Evolutionary conservation across 2,797 vertebrate genomes (phyloP).

Genomic region (Eremophila alpestris): DNA sequence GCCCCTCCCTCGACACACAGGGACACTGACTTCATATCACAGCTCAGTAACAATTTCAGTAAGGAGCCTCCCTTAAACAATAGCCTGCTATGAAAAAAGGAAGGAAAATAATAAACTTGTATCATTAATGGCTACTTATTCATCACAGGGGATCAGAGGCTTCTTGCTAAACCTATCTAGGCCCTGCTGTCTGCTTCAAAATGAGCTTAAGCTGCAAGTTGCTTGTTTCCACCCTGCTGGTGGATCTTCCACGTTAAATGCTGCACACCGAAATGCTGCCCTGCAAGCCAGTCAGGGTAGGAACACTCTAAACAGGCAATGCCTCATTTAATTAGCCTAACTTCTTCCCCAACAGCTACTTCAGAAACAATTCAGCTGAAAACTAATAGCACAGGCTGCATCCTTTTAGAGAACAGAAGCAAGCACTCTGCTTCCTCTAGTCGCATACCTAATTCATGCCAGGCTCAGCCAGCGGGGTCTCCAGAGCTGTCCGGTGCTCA

Average conservation of each 20-base stretch:
- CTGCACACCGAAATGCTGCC: not conserved
- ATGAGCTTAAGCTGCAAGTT: constrained; percentile 30
- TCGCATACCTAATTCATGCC: not conserved
- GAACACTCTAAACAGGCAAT: not conserved
- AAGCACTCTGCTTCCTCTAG: not conserved
- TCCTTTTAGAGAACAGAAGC: not conserved
- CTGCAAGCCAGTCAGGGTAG: not conserved
- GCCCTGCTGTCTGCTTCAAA: constrained; percentile 15
- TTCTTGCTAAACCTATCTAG: constrained; percentile 19
- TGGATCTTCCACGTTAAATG: not conserved
- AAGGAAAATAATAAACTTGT: not conserved
- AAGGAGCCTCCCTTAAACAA: not conserved
- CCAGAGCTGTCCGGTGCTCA: not conserved
- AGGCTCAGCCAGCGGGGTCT: not conserved
- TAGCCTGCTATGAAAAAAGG: not conserved
- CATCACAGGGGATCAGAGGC: not conserved
- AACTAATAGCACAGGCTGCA: not conserved
- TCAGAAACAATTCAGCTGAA: not conserved
- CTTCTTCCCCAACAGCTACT: not conserved
- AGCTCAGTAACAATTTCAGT: not conserved
- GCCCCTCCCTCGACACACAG: not conserved
- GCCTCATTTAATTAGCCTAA: not conserved
- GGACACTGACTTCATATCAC: fast-evolving
- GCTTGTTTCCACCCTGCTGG: not conserved
- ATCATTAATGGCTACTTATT: not conserved